phyloP scores from a whole-genome alignment of 2,797 vertebrate species.

The Aulostomus chinensis region DNA sequence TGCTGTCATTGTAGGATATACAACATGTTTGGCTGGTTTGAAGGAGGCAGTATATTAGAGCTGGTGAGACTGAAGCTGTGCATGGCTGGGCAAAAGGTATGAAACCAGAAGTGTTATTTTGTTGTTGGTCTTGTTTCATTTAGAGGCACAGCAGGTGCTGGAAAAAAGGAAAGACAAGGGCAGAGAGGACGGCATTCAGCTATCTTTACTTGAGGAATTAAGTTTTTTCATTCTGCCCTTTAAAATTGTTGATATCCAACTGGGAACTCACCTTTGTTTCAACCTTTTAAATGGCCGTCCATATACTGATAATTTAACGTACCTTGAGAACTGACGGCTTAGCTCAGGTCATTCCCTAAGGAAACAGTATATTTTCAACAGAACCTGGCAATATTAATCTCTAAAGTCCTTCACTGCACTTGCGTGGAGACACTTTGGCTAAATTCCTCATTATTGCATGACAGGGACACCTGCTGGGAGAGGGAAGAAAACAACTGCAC shows the following conservation, averaged over 20 bases:
- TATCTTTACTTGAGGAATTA: slow-evolving; percentile 32
- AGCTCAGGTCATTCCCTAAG: too few species aligned
- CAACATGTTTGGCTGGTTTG: slow-evolving; percentile 63
- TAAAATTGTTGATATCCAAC: slow-evolving; percentile 3
- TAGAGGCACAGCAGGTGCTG: slow-evolving; percentile 75
- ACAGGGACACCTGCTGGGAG: slow-evolving; percentile 78
- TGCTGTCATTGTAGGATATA: slow-evolving; percentile 66
- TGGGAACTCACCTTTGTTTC: slow-evolving; percentile 8
- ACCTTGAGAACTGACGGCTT: too few species aligned
- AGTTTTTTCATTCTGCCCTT: background rate
- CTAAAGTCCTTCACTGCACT: slow-evolving; percentile 41
- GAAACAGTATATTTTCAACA: too few species aligned
- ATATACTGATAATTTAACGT: too few species aligned
- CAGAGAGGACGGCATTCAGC: slow-evolving; percentile 41
- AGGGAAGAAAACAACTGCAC: slow-evolving; percentile 61
- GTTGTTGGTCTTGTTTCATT: slow-evolving; percentile 77
- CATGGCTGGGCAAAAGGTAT: slow-evolving; percentile 71
- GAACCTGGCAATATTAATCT: too few species aligned
- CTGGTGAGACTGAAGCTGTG: slow-evolving; percentile 67
- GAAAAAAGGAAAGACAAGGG: slow-evolving; percentile 47
- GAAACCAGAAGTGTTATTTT: slow-evolving; percentile 69
- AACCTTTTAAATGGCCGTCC: too few species aligned
- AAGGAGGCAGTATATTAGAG: slow-evolving; percentile 61
- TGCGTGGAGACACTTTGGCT: slow-evolving; percentile 41
- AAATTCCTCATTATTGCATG: slow-evolving; percentile 68